These are phyloP conservation scores for Tyrannus savana DNA, from an alignment of 2,113 vertebrate genomes.

Conservation along the genomic window DNA sequence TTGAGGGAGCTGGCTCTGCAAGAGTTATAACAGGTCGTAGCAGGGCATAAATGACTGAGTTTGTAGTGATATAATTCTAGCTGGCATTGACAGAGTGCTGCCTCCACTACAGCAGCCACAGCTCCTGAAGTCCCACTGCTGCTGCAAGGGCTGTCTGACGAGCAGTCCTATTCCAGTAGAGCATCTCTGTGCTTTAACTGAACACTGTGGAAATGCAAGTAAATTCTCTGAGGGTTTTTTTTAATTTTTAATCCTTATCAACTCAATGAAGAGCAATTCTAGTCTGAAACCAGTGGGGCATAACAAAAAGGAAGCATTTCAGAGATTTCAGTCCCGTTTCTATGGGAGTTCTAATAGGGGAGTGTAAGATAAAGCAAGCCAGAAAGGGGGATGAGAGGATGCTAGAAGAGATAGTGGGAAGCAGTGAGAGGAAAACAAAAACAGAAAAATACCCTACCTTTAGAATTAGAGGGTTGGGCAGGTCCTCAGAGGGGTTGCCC, in stretches of 20 bases:
- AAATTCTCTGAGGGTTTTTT: constrained; percentile 30
- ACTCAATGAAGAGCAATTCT: constrained; percentile 46
- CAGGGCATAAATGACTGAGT: constrained; percentile 15
- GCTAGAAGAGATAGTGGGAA: not conserved
- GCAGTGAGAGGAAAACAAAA: not conserved
- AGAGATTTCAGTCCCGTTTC: not conserved
- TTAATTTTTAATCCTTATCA: constrained; percentile 52
- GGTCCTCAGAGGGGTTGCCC: not conserved
- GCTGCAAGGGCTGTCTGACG: constrained; percentile 20
- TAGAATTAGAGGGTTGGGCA: not conserved
- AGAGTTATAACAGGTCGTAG: constrained; percentile 5
- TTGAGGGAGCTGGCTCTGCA: constrained; percentile 37
- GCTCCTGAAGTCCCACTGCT: not conserved
- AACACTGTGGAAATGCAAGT: constrained; percentile 36
- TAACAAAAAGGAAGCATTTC: constrained; percentile 54
- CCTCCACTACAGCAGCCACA: not conserved
- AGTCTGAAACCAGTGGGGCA: constrained; percentile 5
- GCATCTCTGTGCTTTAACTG: not conserved
- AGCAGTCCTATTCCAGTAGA: not conserved
- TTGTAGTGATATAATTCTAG: constrained; percentile 16
- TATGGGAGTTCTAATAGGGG: not conserved
- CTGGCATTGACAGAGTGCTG: constrained; percentile 14
- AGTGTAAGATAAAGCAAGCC: constrained; percentile 20
- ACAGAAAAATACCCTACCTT: not conserved
- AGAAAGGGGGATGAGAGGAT: not conserved